phyloP scores from a whole-genome alignment of 2,797 vertebrate species.

The Diglossa cyanea region DNA sequence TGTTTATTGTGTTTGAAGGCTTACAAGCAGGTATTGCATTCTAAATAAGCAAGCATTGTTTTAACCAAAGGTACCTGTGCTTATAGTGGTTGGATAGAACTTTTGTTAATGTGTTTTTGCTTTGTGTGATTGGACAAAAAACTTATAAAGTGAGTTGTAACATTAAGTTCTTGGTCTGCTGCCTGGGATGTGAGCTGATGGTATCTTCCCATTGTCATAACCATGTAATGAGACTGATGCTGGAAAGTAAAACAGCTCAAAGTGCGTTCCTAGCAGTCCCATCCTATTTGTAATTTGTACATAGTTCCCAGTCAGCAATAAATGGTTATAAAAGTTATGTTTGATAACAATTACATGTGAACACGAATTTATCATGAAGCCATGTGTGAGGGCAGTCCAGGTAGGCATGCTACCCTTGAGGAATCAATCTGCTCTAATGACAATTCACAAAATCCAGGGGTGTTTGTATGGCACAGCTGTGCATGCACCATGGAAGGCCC shows the following conservation, averaged over 20 bases:
- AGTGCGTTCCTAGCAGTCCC: neutral
- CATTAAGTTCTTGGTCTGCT: neutral
- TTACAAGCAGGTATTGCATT: neutral
- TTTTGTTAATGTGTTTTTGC: neutral
- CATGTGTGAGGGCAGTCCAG: neutral
- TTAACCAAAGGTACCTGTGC: fast-evolving
- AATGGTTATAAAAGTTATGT: neutral
- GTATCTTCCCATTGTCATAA: neutral
- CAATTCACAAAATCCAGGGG: neutral
- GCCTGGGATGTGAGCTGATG: neutral
- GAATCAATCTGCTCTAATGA: neutral
- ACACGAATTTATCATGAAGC: neutral
- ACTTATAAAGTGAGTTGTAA: neutral
- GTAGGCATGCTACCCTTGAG: neutral
- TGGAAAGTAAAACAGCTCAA: neutral
- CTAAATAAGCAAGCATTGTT: neutral
- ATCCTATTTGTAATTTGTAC: neutral
- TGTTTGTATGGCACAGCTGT: neutral
- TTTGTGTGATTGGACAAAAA: neutral
- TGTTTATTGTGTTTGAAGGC: neutral
- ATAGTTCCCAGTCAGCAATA: neutral
- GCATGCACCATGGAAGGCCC: neutral
- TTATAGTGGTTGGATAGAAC: neutral
- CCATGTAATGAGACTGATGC: neutral
- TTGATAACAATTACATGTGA: neutral